Base-by-base conservation (phyloP, 2,113 vertebrate genomes). In the Rhabdomys dilectus region DNA sequence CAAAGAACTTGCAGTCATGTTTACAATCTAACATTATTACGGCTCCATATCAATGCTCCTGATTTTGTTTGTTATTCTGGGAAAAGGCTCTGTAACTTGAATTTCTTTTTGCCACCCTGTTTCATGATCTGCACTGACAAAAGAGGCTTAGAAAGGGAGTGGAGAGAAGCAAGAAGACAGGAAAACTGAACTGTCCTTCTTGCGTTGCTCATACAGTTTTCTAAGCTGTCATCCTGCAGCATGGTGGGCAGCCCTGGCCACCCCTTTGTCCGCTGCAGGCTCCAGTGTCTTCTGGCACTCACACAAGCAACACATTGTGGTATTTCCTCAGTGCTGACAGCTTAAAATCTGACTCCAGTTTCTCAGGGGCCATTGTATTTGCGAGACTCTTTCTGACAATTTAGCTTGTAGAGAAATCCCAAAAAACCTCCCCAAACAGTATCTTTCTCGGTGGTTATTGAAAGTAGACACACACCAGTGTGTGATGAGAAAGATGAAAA, bases 191-290 rank as follows among this genome's bases (percentile, higher is more conserved):
- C 0, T 34, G 85, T 15, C 21, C 36, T 72, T 42, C 36, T 87
- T 56, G 36, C 21, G 16, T 7, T 4, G 4, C 15, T 73, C 60
- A 17, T 19, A 51, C 34, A 39, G 7, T 34, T 2, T 70, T 78
- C 12, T 8, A 21, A 26, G 24, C 3, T 0, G 0, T 34, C 22
- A 0, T 12, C 7, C 70, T 24, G 24, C 21, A 24, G 29, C 0
- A 60, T 9, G 36, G 29, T 6, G 22, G 7, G 45, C 3, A 3
- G 3, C 0, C 0, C 0, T 3, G 0, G 17, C 1, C 34, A 1
- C 1, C 0, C 19, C 0, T n/a, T 36, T 5, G 21, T 26, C 39
- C n/a, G 3, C 3, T n/a, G 24, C 3, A 64, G 16, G 1, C 3
- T 39, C 22, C 10, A 8, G 3, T 86, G 3, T 73, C 24, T 82